These are phyloP conservation scores for Drosophila mayaguana DNA, from an alignment of 2,888 invertebrate genomes.

Conservation along the genomic window DNA sequence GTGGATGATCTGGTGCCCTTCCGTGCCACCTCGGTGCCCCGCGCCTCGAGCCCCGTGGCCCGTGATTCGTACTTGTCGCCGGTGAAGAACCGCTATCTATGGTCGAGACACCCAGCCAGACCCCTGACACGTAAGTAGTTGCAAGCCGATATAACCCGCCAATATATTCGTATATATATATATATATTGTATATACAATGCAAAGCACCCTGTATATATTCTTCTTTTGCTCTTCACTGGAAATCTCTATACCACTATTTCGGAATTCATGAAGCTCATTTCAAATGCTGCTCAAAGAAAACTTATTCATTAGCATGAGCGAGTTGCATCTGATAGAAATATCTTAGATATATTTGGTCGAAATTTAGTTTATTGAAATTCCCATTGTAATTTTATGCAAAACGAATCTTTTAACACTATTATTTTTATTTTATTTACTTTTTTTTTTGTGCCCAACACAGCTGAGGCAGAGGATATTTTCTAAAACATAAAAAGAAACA, in stretches of 20 bases:
- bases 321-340: constrained; percentile 3
- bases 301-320: constrained; percentile 28
- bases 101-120: constrained; percentile 96
- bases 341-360: background rate
- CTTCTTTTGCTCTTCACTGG: constrained; percentile 10
- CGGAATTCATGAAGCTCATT: background rate
- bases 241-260: constrained; percentile 1
- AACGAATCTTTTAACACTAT: constrained; percentile 57
- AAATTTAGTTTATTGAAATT: background rate
- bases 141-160: background rate
- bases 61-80: constrained; percentile 96
- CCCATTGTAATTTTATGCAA: constrained; percentile 15
- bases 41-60: constrained; percentile 90
- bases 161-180: background rate
- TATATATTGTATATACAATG: constrained; percentile 30
- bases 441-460: constrained; percentile 71
- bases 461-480: constrained; percentile 81
- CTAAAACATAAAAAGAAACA: constrained; percentile 53
- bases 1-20: constrained; percentile 92
- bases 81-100: constrained; percentile 95
- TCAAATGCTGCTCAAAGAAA: constrained; percentile 14
- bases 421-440: constrained; percentile 66
- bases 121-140: constrained; percentile 92
- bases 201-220: constrained; percentile 50
- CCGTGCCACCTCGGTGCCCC: constrained; percentile 86